These are phyloP conservation scores for Spongia lamella DNA, from an alignment of 37 sponge, comb jelly and placozoan species.

Conservation along the genomic window DNA sequence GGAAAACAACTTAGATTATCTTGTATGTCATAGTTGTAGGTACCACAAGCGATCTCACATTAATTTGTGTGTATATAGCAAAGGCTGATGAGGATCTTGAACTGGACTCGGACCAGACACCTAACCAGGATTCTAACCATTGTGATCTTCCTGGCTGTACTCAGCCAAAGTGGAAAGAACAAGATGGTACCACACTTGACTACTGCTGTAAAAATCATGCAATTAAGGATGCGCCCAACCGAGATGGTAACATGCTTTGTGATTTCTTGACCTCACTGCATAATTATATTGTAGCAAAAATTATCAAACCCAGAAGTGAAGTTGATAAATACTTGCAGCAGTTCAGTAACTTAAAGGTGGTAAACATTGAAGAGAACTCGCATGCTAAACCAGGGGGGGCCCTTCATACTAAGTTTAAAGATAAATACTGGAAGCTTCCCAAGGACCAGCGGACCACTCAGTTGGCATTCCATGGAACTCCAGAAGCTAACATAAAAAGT, in stretches of 20 bases:
- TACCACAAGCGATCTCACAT: neutral
- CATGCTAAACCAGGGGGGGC: slow-evolving; percentile 70
- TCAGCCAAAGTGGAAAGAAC: slow-evolving; percentile 30
- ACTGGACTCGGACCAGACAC: slow-evolving; percentile 29
- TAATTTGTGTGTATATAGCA: neutral
- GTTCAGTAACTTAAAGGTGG: slow-evolving; percentile 52
- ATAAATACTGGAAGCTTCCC: slow-evolving; percentile 31
- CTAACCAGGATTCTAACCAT: slow-evolving; percentile 37
- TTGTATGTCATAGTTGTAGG: slow-evolving; percentile 25
- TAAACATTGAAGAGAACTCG: slow-evolving; percentile 57
- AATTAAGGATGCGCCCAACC: slow-evolving; percentile 44
- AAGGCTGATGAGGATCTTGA: neutral
- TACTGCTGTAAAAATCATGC: slow-evolving; percentile 73
- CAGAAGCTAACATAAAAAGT: slow-evolving; percentile 58
- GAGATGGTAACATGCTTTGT: slow-evolving; percentile 38
- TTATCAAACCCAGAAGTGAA: slow-evolving; percentile 44
- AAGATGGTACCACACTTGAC: slow-evolving; percentile 38
- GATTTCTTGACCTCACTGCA: neutral
- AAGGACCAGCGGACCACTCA: slow-evolving; percentile 59
- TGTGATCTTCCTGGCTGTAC: slow-evolving; percentile 74
- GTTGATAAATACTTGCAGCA: slow-evolving; percentile 57
- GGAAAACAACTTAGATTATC: slow-evolving; percentile 45
- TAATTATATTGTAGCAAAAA: slow-evolving; percentile 6
- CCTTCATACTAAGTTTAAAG: slow-evolving; percentile 57
- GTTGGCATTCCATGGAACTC: slow-evolving; percentile 80